Conservation (phyloP, 2,888 invertebrate genomes). For the Pinctada fucata region DNA sequence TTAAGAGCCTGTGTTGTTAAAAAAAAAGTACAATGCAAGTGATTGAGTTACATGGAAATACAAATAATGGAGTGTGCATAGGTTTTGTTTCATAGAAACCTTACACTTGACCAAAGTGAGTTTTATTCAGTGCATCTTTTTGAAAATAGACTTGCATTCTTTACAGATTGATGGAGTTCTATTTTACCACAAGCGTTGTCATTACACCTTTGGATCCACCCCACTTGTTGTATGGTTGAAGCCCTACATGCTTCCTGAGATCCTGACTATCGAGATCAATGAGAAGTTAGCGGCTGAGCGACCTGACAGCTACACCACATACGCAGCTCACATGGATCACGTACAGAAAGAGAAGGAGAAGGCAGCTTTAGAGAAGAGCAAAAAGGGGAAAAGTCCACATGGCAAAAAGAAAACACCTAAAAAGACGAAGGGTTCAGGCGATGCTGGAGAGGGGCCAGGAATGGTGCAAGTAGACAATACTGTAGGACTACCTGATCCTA, state of each 20-base stretch:
- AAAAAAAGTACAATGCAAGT: no score
- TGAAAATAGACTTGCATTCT: background rate
- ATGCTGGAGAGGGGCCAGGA: constrained; percentile 7
- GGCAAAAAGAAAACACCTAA: constrained; percentile 33
- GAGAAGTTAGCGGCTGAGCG: constrained; percentile 56
- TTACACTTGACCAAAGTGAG: no score
- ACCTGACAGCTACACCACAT: constrained; percentile 64
- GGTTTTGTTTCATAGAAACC: no score
- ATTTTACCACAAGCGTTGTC: constrained; percentile 91
- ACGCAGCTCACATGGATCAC: constrained; percentile 59
- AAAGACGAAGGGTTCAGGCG: constrained; percentile 25
- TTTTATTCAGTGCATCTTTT: no score
- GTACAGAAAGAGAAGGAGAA: constrained; percentile 36
- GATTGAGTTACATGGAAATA: no score
- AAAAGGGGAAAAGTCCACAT: constrained; percentile 29
- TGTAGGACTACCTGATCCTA: constrained; percentile 1
- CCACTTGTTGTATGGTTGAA: constrained; percentile 96
- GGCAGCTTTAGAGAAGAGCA: constrained; percentile 35
- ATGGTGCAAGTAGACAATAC: constrained; percentile 12
- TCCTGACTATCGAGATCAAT: constrained; percentile 80
- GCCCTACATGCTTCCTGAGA: constrained; percentile 90
- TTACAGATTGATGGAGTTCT: constrained; percentile 88
- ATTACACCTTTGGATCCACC: constrained; percentile 87
- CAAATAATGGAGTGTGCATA: no score
- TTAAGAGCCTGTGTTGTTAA: no score